A percentile compares a stretch with the other conserved stretches of the same genome.
Conservation (phyloP, 2,113 vertebrate genomes). For the Sinocyclocheilus anshuiensis region DNA sequence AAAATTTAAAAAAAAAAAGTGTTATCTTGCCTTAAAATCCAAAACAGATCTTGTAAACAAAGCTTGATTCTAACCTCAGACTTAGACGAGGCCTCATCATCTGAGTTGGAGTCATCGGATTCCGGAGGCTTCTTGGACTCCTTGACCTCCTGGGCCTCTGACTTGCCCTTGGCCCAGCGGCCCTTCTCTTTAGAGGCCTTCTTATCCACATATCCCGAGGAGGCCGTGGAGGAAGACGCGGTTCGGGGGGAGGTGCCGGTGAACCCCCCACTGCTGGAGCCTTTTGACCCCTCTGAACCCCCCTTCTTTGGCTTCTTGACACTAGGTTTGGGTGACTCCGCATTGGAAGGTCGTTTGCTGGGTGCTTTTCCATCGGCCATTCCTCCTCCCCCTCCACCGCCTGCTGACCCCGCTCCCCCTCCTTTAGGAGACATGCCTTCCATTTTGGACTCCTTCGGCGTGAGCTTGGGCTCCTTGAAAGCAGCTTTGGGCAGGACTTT, state of each 20-base stretch:
- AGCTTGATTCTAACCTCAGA: constrained; percentile 83
- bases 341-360: constrained; percentile 86
- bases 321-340: constrained; percentile 92
- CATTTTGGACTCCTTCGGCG: constrained; percentile 93
- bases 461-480: constrained; percentile 97
- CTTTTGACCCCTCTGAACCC: constrained; percentile 84
- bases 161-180: constrained; percentile 84
- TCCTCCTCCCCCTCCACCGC: constrained; percentile 73
- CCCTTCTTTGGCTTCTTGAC: constrained; percentile 94
- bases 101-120: constrained; percentile 92
- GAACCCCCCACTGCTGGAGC: constrained; percentile 64
- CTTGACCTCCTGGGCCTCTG: constrained; percentile 84
- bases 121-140: constrained; percentile 87
- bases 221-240: constrained; percentile 71
- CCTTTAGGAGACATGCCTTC: constrained; percentile 94
- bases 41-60: not conserved
- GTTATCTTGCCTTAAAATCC: not conserved
- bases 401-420: constrained; percentile 78
- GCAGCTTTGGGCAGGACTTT: constrained; percentile 91
- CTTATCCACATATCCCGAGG: constrained; percentile 81
- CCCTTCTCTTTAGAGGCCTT: constrained; percentile 91
- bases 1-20: not conserved
- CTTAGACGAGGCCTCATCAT: constrained; percentile 93
- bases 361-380: constrained; percentile 81
- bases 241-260: constrained; percentile 85